Base-by-base conservation (phyloP, 2,113 vertebrate genomes). In the Heptranchias perlo region DNA sequence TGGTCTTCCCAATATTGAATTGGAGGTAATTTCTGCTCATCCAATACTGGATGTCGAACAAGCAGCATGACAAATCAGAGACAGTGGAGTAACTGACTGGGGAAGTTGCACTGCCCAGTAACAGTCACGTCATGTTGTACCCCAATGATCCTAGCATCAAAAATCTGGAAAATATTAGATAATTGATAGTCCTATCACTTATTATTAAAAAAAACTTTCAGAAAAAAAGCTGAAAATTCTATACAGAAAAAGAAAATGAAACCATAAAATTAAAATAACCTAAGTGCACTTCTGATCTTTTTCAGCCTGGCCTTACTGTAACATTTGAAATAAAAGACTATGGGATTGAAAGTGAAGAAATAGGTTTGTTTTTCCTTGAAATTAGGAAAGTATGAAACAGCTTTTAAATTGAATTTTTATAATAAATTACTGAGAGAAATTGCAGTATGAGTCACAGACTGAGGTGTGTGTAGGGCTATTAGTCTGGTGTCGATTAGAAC, bases 391-490 rank as follows among this genome's bases (percentile, higher is more conserved):
- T 49, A 69, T 35, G 47, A 95, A 52, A 69, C 73, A 69, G 47
- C 47, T 31, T 69, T 95, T 69, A 69, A 95, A 95, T 95, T 95
- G 64, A 95, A 67, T 28, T 69, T 95, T 47, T 28, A 5, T 4
- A 52, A 69, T 95, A 95, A 69, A 73, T 94, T 94, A 73, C 47
- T 95, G 44, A 52, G 65, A 31, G 44, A 95, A 52, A 67, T 47
- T 7, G 47, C 65, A 23, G 4, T 16, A 52, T 95, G 52, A 49
- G 25, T 69, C 65, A 95, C 4, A 69, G 65, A 67, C 47, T 69
- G 65, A 69, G 62, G 11, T 23, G 39, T 49, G 44, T 67, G 21
- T 14, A 10, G 44, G 44, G 10, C 14, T 52, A 49, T 95, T 49
- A 67, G 8, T 31, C 64, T 52, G 94, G 28, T 49, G 65, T 39